Conservation (phyloP, 2,797 vertebrate species). For the Acridotheres tristis region DNA sequence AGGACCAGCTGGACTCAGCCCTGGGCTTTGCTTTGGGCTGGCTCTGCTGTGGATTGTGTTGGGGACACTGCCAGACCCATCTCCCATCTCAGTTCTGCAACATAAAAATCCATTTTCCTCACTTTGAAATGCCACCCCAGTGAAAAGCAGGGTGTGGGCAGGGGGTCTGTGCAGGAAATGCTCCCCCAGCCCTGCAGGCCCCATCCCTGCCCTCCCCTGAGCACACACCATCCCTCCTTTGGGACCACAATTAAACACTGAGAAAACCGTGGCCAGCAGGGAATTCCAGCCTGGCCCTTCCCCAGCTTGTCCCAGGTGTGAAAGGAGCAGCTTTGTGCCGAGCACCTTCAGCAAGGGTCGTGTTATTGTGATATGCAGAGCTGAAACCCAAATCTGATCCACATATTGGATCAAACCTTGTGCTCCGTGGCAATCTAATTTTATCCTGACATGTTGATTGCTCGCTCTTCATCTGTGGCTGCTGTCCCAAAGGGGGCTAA, state of each 20-base stretch:
- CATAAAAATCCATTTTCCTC: neutral
- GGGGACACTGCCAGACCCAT: neutral
- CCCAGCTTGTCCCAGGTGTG: fast-evolving
- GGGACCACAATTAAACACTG: neutral
- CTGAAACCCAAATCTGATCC: neutral
- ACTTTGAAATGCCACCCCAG: fast-evolving
- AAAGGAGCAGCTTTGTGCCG: fast-evolving
- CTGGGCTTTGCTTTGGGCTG: neutral
- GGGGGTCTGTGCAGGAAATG: neutral
- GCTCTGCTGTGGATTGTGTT: fast-evolving
- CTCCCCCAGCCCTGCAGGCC: neutral
- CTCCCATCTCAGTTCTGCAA: fast-evolving
- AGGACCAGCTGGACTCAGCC: neutral
- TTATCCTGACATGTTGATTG: constrained; percentile 58
- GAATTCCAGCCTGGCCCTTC: neutral
- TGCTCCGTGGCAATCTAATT: constrained; percentile 50
- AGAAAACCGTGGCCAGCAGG: fast-evolving
- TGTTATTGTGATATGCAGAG: neutral
- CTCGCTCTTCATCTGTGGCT: constrained; percentile 44
- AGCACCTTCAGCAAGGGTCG: neutral
- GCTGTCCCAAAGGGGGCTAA: constrained; percentile 39
- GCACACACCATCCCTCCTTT: neutral
- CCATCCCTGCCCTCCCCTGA: neutral
- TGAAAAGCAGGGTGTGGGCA: neutral
- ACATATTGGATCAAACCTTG: constrained; percentile 43